Evolutionary conservation across 2,888 invertebrate species (phyloP).

Genomic region (Phalera bucephala): DNA sequence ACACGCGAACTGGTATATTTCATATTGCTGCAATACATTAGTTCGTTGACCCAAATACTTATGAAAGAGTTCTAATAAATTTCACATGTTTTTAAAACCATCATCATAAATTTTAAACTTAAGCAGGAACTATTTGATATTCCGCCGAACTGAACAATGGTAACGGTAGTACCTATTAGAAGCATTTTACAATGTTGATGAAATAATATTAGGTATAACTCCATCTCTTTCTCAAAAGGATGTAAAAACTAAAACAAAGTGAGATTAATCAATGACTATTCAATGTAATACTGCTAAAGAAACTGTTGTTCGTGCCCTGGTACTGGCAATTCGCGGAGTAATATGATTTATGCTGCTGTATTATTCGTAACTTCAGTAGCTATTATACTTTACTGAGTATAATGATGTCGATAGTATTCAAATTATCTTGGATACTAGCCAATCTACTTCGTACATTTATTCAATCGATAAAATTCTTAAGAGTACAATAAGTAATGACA

Average conservation of each 20-base stretch:
- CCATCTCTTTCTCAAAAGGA: no score
- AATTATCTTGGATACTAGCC: not conserved
- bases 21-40: constrained; percentile 9
- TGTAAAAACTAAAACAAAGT: no score
- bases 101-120: constrained; percentile 28
- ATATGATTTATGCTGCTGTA: no score
- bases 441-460: not conserved
- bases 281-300: no score
- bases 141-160: not conserved
- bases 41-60: constrained; percentile 31
- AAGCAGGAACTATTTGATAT: constrained; percentile 16
- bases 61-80: constrained; percentile 17
- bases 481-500: not conserved
- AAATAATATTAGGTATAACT: no score
- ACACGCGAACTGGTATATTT: constrained; percentile 16
- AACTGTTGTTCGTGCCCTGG: no score
- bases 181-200: no score
- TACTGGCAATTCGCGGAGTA: no score
- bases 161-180: no score
- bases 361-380: no score
- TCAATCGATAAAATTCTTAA: not conserved
- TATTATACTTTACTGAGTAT: not conserved
- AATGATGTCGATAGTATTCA: not conserved
- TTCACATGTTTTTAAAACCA: constrained; percentile 21
- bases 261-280: no score